Base-by-base conservation (phyloP, 53 echinoderm and acorn worm genomes). In the Paracentrotus lividus region DNA sequence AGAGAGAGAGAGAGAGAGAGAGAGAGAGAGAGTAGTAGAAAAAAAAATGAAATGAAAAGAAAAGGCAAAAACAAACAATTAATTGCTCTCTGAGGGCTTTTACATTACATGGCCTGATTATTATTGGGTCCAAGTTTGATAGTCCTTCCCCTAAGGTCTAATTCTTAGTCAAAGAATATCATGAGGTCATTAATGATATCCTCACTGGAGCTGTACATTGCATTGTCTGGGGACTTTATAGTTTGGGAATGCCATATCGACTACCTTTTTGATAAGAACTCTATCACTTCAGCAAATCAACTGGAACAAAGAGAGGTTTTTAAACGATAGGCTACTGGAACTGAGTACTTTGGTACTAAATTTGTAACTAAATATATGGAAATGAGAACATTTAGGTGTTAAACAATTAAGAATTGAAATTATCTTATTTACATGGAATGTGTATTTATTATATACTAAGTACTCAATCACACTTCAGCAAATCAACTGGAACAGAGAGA, bases 31-130 rank as follows among this genome's bases (percentile, higher is more conserved):
- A 38, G 38, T 18, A 38, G 8, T 18, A 36, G 69, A 67, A 31
- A 2, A 33, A n/a, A 3, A 42, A 78, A n/a, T 10, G 26, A 43
- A 42, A n/a, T 78, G 16, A 9, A 12, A 24, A 8, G 16, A 42
- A 43, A 4, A n/a, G n/a, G n/a, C n/a, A n/a, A n/a, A n/a, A n/a
- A n/a, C n/a, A n/a, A n/a, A n/a, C n/a, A 0, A n/a, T 47, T 24
- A 26, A 78, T 78, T 78, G 45, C 6, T 78, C 78, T 78, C 78
- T 26, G 18, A 78, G 78, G 78, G 78, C n/a, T 43, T 78, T 78
- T 47, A 78, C 15, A 78, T 78, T n/a, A 78, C 78, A 78, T 45
- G 78, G 78, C 45, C 78, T 78, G 78, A 45, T 78, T 78, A 31
- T n/a, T 7, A 78, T 45, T 23, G 24, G 45, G 47, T 78, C 42